Base-by-base conservation (phyloP, 2,113 vertebrate species). In the Platysteira castanea region DNA sequence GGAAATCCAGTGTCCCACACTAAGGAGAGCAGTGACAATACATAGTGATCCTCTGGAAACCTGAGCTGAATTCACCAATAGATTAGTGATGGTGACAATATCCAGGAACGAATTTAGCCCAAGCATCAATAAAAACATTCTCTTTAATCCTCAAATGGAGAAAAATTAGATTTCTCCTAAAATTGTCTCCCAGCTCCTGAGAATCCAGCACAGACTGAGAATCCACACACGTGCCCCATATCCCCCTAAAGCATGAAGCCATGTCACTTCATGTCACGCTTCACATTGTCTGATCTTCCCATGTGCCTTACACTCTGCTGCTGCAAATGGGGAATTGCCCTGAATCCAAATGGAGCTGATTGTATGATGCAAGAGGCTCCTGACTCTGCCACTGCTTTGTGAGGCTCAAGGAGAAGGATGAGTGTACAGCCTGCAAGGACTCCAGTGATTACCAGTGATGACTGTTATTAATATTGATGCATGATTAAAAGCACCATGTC, bases 221-320 rank as follows among this genome's bases (percentile, higher is more conserved):
- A 56, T 4, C 11, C 64, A 54, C 1, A 2, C 0, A 0, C 1
- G 2, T 67, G 31, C 39, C 30, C 1, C 2, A 4, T 16, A 21
- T 49, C 64, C 26, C 50, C 26, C 50, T 49, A 67, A 64, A 67
- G 22, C 28, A 33, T 3, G 35, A 89, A 87, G 41, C 22, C 47
- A 8, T 30, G 27, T 44, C 47, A 30, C 23, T 4, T 0, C 24
- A 56, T 31, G 53, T 87, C 41, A 50, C 60, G 35, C 13, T 35
- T 68, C 54, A 11, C 15, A 20, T 22, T 46, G 35, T 33, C 79
- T 89, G 76, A 86, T 78, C 17, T 39, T 84, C 37, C 42, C 28
- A 7, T 9, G 9, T 77, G n/a, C 64, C 60, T 54, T 22, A 64
- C 24, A 31, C 31, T 71, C 37, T 75, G 54, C 53, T 61, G 31